Evolutionary conservation across 2,797 vertebrate species (phyloP).

Genomic region (Hydrophis major): DNA sequence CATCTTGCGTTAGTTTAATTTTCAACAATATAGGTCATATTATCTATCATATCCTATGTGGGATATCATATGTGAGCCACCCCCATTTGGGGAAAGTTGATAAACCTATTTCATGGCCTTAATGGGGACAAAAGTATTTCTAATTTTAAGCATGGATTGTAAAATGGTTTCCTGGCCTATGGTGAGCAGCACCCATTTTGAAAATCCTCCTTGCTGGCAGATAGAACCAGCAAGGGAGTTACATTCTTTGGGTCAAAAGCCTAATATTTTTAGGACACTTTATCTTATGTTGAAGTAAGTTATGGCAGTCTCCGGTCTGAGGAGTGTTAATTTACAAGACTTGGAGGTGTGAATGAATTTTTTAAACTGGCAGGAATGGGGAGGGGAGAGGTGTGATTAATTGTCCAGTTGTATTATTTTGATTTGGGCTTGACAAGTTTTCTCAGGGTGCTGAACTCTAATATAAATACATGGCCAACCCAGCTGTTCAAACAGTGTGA

Average conservation of each 20-base stretch:
- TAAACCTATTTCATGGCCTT: neutral
- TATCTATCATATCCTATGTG: neutral
- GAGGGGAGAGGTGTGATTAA: constrained; percentile 63
- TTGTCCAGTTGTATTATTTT: constrained; percentile 78
- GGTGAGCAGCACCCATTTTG: neutral
- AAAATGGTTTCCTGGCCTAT: neutral
- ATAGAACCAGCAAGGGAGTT: neutral
- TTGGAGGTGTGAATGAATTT: constrained; percentile 71
- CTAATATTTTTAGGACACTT: neutral
- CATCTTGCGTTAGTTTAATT: neutral
- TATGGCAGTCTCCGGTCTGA: neutral
- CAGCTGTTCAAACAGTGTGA: constrained; percentile 99
- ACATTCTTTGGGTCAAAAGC: neutral
- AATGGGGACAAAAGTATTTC: neutral
- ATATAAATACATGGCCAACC: constrained; percentile 75
- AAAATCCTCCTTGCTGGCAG: neutral
- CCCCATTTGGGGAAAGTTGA: neutral
- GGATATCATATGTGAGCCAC: neutral
- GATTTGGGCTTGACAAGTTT: constrained; percentile 79
- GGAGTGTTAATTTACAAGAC: constrained; percentile 71
- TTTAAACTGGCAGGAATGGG: neutral
- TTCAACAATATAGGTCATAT: neutral
- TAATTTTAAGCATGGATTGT: neutral
- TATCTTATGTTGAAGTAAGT: neutral
- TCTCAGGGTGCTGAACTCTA: constrained; percentile 73